Conservation (phyloP, 2,888 invertebrate genomes). For the Hyppa rectilinea region DNA sequence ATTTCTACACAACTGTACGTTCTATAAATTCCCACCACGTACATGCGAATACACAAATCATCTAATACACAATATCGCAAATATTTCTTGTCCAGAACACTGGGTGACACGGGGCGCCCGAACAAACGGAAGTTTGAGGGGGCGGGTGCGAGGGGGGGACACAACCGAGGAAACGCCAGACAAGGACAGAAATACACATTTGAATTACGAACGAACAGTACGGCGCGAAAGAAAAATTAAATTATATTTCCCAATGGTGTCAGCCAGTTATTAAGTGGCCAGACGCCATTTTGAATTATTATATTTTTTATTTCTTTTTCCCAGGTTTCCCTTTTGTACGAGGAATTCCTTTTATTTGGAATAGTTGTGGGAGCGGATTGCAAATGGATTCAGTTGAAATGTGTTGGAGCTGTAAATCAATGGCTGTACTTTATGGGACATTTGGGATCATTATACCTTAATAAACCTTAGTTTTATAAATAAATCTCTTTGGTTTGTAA, state of each 20-base stretch:
- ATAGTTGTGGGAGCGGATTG: slow-evolving; percentile 85
- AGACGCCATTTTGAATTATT: slow-evolving; percentile 91
- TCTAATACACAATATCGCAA: slow-evolving; percentile 89
- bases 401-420: slow-evolving; percentile 78
- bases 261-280: slow-evolving; percentile 91
- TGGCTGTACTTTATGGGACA: slow-evolving; percentile 70
- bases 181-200: slow-evolving; percentile 73
- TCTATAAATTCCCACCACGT: slow-evolving; percentile 81
- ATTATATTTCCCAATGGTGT: slow-evolving; percentile 91
- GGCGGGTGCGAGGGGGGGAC: slow-evolving; percentile 71
- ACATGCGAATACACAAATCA: slow-evolving; percentile 87
- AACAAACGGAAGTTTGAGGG: slow-evolving; percentile 81
- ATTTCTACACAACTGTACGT: slow-evolving; percentile 71
- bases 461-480: slow-evolving; percentile 65
- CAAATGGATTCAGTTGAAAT: slow-evolving; percentile 81
- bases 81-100: slow-evolving; percentile 89
- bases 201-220: slow-evolving; percentile 73
- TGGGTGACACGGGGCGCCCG: slow-evolving; percentile 84
- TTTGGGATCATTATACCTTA: slow-evolving; percentile 74
- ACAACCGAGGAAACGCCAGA: slow-evolving; percentile 81
- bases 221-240: slow-evolving; percentile 87
- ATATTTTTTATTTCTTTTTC: slow-evolving; percentile 88
- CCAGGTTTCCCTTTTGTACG: slow-evolving; percentile 86
- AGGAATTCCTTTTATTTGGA: slow-evolving; percentile 88
- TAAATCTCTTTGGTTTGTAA: slow-evolving; percentile 54